Percentiles rank a stretch among this genome's conserved stretches.
Evolutionary conservation across 2,113 vertebrate genomes (phyloP).

Genomic region (Tinamus guttatus): DNA sequence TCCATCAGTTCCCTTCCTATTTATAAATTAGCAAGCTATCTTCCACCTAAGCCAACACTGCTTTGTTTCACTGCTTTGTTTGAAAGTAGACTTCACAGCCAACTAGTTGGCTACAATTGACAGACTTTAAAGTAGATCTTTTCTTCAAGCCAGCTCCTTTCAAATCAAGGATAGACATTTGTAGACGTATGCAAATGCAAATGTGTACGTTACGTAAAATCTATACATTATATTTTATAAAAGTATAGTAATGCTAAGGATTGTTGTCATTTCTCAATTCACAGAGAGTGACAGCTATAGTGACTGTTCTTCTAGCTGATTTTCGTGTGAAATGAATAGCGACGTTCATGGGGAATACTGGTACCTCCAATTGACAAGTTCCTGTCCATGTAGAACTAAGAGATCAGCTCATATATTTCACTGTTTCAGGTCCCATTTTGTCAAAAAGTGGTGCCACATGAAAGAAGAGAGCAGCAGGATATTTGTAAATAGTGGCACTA

Average conservation of each 20-base stretch:
- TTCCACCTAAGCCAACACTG: not conserved
- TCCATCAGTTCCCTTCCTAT: slow-evolving; percentile 16
- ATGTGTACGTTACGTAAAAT: not conserved
- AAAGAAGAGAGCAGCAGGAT: not conserved
- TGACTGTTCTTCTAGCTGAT: not conserved
- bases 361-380: not conserved
- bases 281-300: not conserved
- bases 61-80: slow-evolving; percentile 24
- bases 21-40: not conserved
- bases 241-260: not conserved
- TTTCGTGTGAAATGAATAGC: not conserved
- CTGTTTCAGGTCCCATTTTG: not conserved
- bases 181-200: not conserved
- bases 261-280: not conserved
- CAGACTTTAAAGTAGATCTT: not conserved
- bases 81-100: not conserved
- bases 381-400: not conserved
- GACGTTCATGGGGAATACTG: not conserved
- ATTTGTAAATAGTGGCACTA: not conserved
- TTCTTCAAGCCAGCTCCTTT: not conserved
- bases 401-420: not conserved
- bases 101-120: not conserved
- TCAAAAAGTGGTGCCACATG: not conserved
- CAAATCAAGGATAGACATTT: not conserved
- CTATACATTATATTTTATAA: not conserved